Evolutionary conservation across 2,888 invertebrate species (phyloP).

Genomic region (Andricus quercusramuli): DNA sequence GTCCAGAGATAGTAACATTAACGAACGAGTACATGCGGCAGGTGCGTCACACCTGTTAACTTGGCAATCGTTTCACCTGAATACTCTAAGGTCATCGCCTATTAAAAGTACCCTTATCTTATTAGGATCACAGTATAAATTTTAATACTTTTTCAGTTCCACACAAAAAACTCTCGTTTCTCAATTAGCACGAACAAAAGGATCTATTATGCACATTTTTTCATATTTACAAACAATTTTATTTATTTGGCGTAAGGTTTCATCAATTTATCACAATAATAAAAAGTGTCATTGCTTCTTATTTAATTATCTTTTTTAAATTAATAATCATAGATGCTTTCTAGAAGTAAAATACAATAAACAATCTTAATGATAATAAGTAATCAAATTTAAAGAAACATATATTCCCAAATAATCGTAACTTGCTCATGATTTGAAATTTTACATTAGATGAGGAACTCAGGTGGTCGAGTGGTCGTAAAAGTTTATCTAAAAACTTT

Average conservation of each 20-base stretch:
- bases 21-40: constrained; percentile 53
- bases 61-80: constrained; percentile 54
- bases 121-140: constrained; percentile 48
- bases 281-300: not conserved
- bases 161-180: not conserved
- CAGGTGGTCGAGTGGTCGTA: not conserved
- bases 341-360: not conserved
- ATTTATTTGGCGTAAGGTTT: too few species aligned
- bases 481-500: constrained; percentile 1
- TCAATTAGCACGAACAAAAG: not conserved
- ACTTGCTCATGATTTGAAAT: not conserved
- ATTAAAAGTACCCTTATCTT: constrained; percentile 54
- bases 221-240: not conserved
- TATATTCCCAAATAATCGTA: not conserved
- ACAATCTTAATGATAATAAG: not conserved
- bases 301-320: not conserved
- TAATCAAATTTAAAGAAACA: not conserved
- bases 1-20: constrained; percentile 31
- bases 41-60: constrained; percentile 58
- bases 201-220: not conserved
- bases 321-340: not conserved
- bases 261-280: too few species aligned
- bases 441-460: not conserved
- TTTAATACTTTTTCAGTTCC: constrained; percentile 49
- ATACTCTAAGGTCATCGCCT: constrained; percentile 56